A percentile compares a stretch with the other conserved stretches of the same genome.
Evolutionary conservation across 2,888 invertebrate genomes (phyloP).

Genomic region (Belgica antarctica): DNA sequence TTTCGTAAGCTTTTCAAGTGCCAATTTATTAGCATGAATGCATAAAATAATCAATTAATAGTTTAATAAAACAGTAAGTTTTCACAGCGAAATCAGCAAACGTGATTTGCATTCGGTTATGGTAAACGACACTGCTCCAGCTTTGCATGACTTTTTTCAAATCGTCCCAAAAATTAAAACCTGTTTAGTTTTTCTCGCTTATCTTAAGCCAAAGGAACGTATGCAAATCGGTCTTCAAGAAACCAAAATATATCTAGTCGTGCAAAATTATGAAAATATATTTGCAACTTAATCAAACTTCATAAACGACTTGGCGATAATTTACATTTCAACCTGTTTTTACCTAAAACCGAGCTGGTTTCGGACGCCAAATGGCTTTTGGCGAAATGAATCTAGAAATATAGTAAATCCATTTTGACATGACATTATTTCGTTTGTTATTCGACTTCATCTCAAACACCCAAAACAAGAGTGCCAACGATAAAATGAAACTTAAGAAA

Average conservation of each 20-base stretch:
- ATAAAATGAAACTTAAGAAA: no score
- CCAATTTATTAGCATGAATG: no score
- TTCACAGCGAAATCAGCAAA: no score
- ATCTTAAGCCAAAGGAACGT: neutral
- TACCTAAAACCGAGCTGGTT: conserved; percentile 10
- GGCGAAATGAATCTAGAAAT: conserved; percentile 15
- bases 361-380: conserved; percentile 3
- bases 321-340: conserved; percentile 44
- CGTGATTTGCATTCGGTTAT: conserved; percentile 2
- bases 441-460: no score
- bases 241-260: neutral
- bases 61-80: no score
- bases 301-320: neutral
- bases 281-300: conserved; percentile 39
- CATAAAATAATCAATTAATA: no score
- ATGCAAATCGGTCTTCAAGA: conserved; percentile 34
- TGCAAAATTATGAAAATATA: conserved; percentile 22
- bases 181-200: conserved; percentile 7
- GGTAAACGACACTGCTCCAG: conserved; percentile 8
- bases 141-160: neutral
- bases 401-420: conserved; percentile 35
- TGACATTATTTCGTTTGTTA: conserved; percentile 23
- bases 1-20: no score
- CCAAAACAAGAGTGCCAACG: no score
- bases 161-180: conserved; percentile 1